Conservation (phyloP, 2,113 vertebrate species). For the Corynorhinus townsendii region DNA sequence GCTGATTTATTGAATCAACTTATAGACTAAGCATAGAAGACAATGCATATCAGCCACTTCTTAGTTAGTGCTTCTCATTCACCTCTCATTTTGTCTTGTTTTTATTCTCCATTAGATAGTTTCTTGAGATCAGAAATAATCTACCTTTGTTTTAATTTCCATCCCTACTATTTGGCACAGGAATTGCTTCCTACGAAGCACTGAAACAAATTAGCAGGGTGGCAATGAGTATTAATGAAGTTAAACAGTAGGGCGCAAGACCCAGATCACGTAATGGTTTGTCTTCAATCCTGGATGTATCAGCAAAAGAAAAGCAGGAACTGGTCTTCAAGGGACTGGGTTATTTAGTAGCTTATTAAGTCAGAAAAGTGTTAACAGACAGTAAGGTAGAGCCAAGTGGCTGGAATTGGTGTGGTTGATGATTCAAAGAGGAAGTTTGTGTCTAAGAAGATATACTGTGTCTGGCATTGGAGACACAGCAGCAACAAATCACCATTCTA, state of each 20-base stretch:
- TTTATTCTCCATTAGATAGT: neutral
- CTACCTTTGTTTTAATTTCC: neutral
- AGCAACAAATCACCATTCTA: rapidly evolving
- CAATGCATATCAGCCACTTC: neutral
- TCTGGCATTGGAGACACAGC: rapidly evolving
- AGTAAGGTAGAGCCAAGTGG: neutral
- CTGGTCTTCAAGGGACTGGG: neutral
- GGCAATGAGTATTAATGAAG: neutral
- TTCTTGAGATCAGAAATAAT: neutral
- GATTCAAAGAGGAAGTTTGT: neutral
- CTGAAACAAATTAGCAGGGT: neutral
- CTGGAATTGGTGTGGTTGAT: neutral
- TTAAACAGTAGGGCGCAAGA: neutral
- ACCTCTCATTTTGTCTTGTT: neutral
- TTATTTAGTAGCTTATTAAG: neutral
- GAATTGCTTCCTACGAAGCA: neutral
- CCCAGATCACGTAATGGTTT: neutral
- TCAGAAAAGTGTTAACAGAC: neutral
- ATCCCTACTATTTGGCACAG: neutral
- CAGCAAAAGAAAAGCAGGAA: neutral
- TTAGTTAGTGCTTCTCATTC: neutral
- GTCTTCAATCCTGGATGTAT: neutral
- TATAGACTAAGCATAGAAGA: neutral
- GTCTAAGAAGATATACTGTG: neutral
- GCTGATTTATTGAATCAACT: neutral